Conservation (phyloP, 92 coral and sea anemone genomes). For the Pocillopora meandrina region DNA sequence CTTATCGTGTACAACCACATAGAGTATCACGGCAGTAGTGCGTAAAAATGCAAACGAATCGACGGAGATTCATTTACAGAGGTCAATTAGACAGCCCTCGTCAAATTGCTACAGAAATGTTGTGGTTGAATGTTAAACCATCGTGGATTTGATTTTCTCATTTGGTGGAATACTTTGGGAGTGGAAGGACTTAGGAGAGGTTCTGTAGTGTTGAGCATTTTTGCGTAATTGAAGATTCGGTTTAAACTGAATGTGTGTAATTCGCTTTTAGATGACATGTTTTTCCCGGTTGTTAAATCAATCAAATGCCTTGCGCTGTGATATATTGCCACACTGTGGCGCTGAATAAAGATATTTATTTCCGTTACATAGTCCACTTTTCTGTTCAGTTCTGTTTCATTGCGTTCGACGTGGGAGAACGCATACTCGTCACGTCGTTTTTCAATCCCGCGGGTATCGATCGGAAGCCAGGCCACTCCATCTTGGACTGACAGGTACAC, state of each 20-base stretch:
- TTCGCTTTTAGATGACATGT: background rate
- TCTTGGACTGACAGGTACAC: no score
- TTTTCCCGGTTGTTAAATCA: background rate
- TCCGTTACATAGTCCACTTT: slow-evolving; percentile 13
- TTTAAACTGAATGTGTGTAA: background rate
- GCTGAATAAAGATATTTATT: slow-evolving; percentile 48
- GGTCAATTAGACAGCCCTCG: background rate
- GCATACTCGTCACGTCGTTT: no score
- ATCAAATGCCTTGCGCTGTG: slow-evolving; percentile 31
- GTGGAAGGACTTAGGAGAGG: background rate
- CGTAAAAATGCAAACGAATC: no score
- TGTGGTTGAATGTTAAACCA: background rate
- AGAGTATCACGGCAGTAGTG: no score
- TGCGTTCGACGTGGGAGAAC: no score
- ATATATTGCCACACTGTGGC: slow-evolving; percentile 20
- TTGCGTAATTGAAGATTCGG: no score
- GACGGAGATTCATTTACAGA: background rate
- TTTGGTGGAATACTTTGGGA: background rate
- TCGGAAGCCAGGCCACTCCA: no score
- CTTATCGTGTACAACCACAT: no score
- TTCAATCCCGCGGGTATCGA: no score
- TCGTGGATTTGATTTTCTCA: background rate
- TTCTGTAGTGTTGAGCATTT: no score
- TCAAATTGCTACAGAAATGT: background rate
- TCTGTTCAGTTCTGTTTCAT: no score